Evolutionary conservation across 2,113 vertebrate genomes (phyloP).

Genomic region (Manacus vitellinus): DNA sequence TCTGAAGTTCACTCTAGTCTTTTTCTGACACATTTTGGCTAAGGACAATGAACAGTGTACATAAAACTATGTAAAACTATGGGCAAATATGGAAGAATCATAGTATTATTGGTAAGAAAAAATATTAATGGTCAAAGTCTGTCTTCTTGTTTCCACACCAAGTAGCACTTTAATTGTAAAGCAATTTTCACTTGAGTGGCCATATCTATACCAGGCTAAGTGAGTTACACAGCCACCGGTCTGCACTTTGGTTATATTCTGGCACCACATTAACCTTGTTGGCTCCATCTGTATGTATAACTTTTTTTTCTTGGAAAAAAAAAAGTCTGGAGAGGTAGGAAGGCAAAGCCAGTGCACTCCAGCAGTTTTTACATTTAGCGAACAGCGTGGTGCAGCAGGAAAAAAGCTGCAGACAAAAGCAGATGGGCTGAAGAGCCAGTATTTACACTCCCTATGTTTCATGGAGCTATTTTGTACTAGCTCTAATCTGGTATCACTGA

Average conservation of each 20-base stretch:
- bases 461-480: neutral
- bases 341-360: neutral
- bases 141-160: neutral
- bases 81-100: neutral
- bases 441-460: neutral
- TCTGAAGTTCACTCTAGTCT: neutral
- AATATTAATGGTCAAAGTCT: neutral
- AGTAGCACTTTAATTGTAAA: neutral
- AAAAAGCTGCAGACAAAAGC: neutral
- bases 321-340: neutral
- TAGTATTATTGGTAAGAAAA: neutral
- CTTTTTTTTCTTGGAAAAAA: neutral
- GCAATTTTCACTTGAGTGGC: neutral
- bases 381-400: neutral
- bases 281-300: neutral
- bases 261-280: neutral
- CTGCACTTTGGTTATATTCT: neutral
- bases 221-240: neutral
- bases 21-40: neutral
- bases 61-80: neutral
- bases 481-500: neutral
- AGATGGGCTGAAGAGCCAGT: neutral
- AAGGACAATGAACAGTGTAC: neutral
- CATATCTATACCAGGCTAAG: neutral
- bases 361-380: neutral